Conservation (phyloP, 2,113 vertebrate genomes). For the Phaethornis superciliosus region DNA sequence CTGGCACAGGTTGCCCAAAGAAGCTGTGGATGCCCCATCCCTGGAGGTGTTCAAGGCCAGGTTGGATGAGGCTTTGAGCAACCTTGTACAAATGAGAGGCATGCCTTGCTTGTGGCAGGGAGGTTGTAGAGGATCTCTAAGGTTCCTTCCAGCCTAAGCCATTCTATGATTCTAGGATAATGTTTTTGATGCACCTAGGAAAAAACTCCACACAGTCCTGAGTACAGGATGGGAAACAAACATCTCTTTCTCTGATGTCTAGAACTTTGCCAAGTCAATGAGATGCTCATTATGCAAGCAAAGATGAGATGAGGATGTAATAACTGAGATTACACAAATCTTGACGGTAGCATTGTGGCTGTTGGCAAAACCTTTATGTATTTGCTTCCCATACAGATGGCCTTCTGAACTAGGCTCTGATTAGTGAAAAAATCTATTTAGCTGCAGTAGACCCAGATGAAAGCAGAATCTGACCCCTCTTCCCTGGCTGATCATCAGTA, state of each 20-base stretch:
- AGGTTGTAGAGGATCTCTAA: too few species aligned
- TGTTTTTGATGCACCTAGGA: too few species aligned
- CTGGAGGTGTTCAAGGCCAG: too few species aligned
- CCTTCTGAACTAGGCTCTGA: background rate
- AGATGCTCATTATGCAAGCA: background rate
- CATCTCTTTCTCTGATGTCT: background rate
- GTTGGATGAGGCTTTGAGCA: too few species aligned
- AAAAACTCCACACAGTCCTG: fast-evolving
- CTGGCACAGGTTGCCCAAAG: too few species aligned
- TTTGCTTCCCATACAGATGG: background rate
- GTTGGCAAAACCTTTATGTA: fast-evolving
- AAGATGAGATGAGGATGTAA: background rate
- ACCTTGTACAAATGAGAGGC: too few species aligned
- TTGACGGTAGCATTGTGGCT: background rate
- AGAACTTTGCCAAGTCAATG: background rate
- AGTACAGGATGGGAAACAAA: background rate
- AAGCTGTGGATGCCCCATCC: too few species aligned
- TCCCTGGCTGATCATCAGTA: background rate
- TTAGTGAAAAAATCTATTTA: background rate
- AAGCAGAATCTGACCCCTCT: background rate
- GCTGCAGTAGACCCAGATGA: background rate
- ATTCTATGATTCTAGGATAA: too few species aligned
- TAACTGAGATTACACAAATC: background rate
- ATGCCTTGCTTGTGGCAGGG: too few species aligned
- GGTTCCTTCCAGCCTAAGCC: too few species aligned